These are phyloP conservation scores for Aquatica leii DNA, from an alignment of 2,888 invertebrate species.

Conservation along the genomic window DNA sequence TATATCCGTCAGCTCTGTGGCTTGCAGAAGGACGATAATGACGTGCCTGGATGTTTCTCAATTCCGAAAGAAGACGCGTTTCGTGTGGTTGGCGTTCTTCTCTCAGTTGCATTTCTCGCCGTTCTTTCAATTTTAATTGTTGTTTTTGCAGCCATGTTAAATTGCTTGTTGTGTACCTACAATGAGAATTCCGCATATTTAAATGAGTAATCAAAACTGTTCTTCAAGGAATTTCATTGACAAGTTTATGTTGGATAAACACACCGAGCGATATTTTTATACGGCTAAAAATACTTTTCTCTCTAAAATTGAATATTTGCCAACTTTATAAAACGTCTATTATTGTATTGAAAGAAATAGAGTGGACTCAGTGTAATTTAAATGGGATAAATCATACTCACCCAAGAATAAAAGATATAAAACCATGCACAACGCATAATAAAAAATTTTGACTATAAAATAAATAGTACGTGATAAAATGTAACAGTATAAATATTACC, in stretches of 20 bases:
- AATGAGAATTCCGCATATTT: background rate
- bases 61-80: constrained; percentile 67
- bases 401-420: constrained; percentile 5
- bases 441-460: background rate
- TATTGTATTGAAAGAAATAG: background rate
- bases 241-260: no score
- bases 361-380: background rate
- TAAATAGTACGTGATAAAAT: constrained; percentile 2
- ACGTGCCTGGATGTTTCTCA: constrained; percentile 63
- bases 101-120: constrained; percentile 76
- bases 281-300: background rate
- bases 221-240: no score
- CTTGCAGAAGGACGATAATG: constrained; percentile 60
- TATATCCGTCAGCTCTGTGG: constrained; percentile 75
- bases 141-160: constrained; percentile 85
- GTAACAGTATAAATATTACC: background rate
- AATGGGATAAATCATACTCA: background rate
- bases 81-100: constrained; percentile 78
- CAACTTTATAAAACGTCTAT: background rate
- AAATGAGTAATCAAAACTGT: no score
- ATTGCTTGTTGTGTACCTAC: constrained; percentile 48
- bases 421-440: background rate
- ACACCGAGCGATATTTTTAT: background rate
- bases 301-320: constrained; percentile 8
- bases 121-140: constrained; percentile 81